A percentile compares a stretch with the other conserved stretches of the same genome.
phyloP scores from a whole-genome alignment of 2,888 invertebrate genomes.

The Stenolophus ochropezus region DNA sequence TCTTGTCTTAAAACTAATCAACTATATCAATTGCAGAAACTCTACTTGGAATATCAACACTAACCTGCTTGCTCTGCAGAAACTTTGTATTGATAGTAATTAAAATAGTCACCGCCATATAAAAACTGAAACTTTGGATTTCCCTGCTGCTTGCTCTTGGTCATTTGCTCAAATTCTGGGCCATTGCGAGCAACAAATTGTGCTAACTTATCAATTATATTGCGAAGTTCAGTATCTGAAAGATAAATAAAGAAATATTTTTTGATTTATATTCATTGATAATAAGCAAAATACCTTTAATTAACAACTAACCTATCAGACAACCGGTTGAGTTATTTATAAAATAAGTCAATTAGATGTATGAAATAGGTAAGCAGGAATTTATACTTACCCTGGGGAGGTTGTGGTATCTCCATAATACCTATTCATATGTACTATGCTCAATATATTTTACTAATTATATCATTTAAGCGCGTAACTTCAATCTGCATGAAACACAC shows the following conservation, averaged over 20 bases:
- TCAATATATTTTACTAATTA: conserved; percentile 24
- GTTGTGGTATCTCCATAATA: conserved; percentile 75
- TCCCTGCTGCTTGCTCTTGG: conserved; percentile 97
- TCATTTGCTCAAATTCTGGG: conserved; percentile 99
- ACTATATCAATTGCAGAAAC: conserved; percentile 68
- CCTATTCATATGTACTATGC: conserved; percentile 7
- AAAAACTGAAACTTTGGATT: conserved; percentile 98
- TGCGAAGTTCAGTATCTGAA: conserved; percentile 93
- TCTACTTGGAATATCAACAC: conserved; percentile 70
- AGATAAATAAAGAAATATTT: conserved; percentile 63
- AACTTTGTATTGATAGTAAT: conserved; percentile 98
- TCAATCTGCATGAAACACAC: conserved; percentile 47
- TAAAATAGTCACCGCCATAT: conserved; percentile 96
- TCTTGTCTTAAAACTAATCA: conserved; percentile 86
- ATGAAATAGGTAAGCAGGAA: conserved; percentile 39
- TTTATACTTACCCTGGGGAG: conserved; percentile 77
- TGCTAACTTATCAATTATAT: conserved; percentile 98
- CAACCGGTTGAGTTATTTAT: conserved; percentile 56
- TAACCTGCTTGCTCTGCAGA: conserved; percentile 95
- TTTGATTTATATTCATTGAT: conserved; percentile 19
- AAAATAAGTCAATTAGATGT: conserved; percentile 50
- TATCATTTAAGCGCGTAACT: conserved; percentile 15
- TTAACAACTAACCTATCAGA: conserved; percentile 59
- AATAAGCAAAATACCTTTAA: conserved; percentile 52
- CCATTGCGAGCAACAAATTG: conserved; percentile 99